Evolutionary conservation across 2,888 invertebrate species (phyloP), one percentile per base, ranked within the genome.

Genomic region (Zonitis immaculata): DNA sequence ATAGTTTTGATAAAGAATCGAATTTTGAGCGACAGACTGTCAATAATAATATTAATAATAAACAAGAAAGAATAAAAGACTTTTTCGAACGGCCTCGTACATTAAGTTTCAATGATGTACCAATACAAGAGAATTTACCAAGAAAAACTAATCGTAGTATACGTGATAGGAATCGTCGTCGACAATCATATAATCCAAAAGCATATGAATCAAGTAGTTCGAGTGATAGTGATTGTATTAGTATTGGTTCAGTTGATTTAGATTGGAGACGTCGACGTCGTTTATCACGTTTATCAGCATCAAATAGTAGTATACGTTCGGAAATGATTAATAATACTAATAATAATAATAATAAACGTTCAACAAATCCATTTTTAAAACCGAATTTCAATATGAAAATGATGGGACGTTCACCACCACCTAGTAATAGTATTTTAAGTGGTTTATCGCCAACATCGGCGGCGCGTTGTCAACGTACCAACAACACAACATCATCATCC

Each of bases 151-250:
- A 74, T 3, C 78, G 79, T 45, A 80, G 80, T 43, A 75, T 81
- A 32, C 75, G 79, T 47, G 82, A 82, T 47, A 76, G 82, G 39
- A 82, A 82, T 39, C 68, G 77, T 9, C 69, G 79, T 5, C 73
- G 82, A 9, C 76, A 82, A 58, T 81, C 81, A 58, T 82, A 82
- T 64, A 82, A 82, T 72, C 82, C 82, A 20, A 78, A 79, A 64
- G 78, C 78, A 6, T 79, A 79, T 59, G 78, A 78, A 22, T 78
- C 79, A 50, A 79, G 79, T 54, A 79, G 79, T 54, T 80, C 81
- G 32, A 79, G 79, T 52, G 76, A 75, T 18, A 79, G 76, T 57
- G 81, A 80, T 58, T 78, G 77, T 51, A 68, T 73, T 44, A 76
- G 76, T 53, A 61, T 73, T 8, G 75, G 77, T 11, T 76, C 76